Conservation (phyloP, 2,797 vertebrate species). For the Bradypus variegatus region DNA sequence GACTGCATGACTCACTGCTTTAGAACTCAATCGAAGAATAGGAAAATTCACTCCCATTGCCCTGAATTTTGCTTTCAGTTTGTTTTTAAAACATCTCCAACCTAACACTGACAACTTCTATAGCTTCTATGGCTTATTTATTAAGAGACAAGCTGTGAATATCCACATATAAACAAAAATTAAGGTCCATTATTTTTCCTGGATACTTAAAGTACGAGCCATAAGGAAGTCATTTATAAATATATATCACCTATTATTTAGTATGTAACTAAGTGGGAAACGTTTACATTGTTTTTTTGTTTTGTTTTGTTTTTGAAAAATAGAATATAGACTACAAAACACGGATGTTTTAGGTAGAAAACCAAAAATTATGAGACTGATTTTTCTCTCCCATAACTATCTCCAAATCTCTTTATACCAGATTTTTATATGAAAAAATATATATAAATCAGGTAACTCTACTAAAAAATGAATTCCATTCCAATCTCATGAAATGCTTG, state of each 20-base stretch:
- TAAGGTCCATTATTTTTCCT: neutral
- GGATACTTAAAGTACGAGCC: neutral
- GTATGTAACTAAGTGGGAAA: neutral
- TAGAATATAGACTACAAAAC: neutral
- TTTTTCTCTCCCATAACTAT: constrained; percentile 28
- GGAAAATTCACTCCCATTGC: constrained; percentile 29
- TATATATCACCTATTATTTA: neutral
- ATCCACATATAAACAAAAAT: constrained; percentile 24
- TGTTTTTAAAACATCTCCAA: constrained; percentile 25
- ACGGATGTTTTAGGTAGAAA: constrained; percentile 27
- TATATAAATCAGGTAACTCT: constrained; percentile 1
- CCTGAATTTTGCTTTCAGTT: constrained; percentile 25
- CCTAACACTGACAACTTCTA: constrained; percentile 31
- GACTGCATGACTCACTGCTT: constrained; percentile 21
- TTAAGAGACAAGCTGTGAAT: constrained; percentile 2
- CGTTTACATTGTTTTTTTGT: neutral
- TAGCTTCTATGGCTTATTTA: constrained; percentile 4
- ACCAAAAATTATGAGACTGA: constrained; percentile 11
- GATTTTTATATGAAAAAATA: constrained; percentile 33
- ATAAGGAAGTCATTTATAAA: neutral
- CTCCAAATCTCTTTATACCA: neutral
- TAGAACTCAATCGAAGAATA: constrained; percentile 28
- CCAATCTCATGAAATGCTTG: constrained; percentile 22
- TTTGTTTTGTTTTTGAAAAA: neutral
- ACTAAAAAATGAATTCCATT: constrained; percentile 16